These are phyloP conservation scores for Rambutsinella grinnellia DNA, from an alignment of 2,888 invertebrate species.

Conservation along the genomic window DNA sequence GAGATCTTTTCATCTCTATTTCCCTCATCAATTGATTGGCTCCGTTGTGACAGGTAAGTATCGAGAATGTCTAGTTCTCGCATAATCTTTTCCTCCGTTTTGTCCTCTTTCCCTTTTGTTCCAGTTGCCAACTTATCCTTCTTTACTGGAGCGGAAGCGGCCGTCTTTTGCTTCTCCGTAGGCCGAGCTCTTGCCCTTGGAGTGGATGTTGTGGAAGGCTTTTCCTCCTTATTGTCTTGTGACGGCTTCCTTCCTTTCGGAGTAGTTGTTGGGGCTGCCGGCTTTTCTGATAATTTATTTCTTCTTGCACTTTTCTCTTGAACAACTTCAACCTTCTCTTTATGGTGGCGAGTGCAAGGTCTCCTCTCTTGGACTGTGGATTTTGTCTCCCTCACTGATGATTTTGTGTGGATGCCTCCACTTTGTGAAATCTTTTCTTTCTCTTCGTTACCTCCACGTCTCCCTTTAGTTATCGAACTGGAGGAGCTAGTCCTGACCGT, in stretches of 20 bases:
- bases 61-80: conserved; percentile 65
- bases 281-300: conserved; percentile 38
- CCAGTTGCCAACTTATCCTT: too few species aligned
- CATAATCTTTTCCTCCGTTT: conserved; percentile 63
- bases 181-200: background rate
- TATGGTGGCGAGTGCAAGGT: too few species aligned
- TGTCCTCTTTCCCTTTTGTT: conserved; percentile 10
- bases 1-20: conserved; percentile 32
- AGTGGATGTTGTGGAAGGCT: conserved; percentile 5
- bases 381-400: background rate
- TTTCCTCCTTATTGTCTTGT: conserved; percentile 18
- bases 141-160: too few species aligned
- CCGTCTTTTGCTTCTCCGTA: too few species aligned
- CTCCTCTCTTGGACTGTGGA: background rate
- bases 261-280: conserved; percentile 32
- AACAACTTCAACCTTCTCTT: too few species aligned
- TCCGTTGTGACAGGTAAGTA: conserved; percentile 63
- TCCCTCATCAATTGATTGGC: conserved; percentile 64
- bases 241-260: conserved; percentile 6
- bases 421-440: too few species aligned
- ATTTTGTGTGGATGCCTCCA: too few species aligned
- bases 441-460: too few species aligned
- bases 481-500: conserved; percentile 20
- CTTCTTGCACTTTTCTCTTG: conserved; percentile 18
- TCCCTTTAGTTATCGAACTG: conserved; percentile 1